Base-by-base conservation (phyloP, 2,797 vertebrate species). In the Vespertilio murinus region DNA sequence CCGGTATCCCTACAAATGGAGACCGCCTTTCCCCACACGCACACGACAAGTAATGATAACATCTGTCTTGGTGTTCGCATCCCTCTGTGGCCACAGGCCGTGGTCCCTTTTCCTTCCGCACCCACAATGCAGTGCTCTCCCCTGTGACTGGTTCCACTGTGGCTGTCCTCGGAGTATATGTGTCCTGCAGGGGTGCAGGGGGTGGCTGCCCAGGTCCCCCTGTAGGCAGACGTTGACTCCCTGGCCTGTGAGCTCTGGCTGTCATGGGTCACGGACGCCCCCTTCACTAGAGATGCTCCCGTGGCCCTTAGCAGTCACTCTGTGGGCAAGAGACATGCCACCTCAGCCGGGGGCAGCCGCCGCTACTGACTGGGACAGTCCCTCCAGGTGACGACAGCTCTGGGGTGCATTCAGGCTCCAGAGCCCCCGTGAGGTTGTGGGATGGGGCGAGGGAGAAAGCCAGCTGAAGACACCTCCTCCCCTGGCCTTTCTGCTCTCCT, bases 11-110 rank as follows among this genome's bases (percentile, higher is more conserved):
- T 91, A 35, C 49, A 2, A 1, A 1, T 1, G 23, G 56, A 23
- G 61, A 25, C 7, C 0, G 3, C 38, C 20, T 47, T 28, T 30
- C 45, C 92, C 49, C 1, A n/a, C 0, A 4, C 14, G 1, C 3
- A 33, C 10, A 33, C 8, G 38, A 8, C 13, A 52, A 54, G 38
- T 3, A 4, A 5, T 12, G 1, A 28, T 3, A 38, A 2, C 22
- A 4, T 2, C 8, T 0, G 5, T 2, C 4, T 0, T 6, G 0
- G 12, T 1, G 14, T 20, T 6, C 12, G 6, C 33, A 17, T 9
- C 16, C 52, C 49, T 25, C 13, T 11, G 1, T 9, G 81, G 47
- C 35, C 35, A 2, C 69, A 10, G 0, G 12, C 49, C 3, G 3
- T 1, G 25, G 42, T 11, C 20, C 28, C 38, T 2, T 40, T 13